Conservation (phyloP, 2,797 vertebrate species). For the Austrolebias charrua region DNA sequence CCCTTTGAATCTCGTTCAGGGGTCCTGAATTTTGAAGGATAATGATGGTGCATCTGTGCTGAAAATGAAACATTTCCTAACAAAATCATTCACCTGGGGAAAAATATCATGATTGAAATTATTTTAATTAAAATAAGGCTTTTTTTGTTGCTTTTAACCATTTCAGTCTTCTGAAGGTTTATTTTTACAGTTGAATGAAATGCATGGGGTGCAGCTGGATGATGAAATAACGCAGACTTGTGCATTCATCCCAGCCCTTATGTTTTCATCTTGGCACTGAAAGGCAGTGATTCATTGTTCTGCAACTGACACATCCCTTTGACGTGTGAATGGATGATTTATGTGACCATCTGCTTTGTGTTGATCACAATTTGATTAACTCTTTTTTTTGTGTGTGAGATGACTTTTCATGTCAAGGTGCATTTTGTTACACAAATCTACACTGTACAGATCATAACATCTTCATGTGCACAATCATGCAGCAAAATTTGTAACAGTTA, state of each 20-base stretch:
- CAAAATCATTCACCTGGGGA: conserved; percentile 22
- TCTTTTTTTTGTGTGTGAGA: conserved; percentile 54
- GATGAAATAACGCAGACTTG: conserved; percentile 37
- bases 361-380: conserved; percentile 73
- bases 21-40: conserved; percentile 57
- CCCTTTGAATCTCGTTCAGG: conserved; percentile 68
- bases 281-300: conserved; percentile 74
- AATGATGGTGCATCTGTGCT: conserved; percentile 32
- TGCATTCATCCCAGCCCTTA: conserved; percentile 51
- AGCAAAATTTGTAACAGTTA: conserved; percentile 56
- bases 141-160: too few species aligned
- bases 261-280: conserved; percentile 64
- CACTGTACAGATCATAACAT: conserved; percentile 5
- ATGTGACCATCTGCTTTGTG: conserved; percentile 75
- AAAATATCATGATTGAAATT: conserved; percentile 1
- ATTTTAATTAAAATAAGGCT: not conserved
- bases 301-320: conserved; percentile 62
- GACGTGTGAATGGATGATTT: conserved; percentile 74
- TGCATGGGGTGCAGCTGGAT: not conserved
- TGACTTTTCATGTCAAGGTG: conserved; percentile 58
- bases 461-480: not conserved
- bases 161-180: too few species aligned
- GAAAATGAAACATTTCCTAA: conserved; percentile 10
- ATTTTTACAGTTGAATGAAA: conserved; percentile 6
- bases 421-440: conserved; percentile 27